Conservation (phyloP, 2,888 invertebrate genomes). For the Mimumesa dahlbomi region DNA sequence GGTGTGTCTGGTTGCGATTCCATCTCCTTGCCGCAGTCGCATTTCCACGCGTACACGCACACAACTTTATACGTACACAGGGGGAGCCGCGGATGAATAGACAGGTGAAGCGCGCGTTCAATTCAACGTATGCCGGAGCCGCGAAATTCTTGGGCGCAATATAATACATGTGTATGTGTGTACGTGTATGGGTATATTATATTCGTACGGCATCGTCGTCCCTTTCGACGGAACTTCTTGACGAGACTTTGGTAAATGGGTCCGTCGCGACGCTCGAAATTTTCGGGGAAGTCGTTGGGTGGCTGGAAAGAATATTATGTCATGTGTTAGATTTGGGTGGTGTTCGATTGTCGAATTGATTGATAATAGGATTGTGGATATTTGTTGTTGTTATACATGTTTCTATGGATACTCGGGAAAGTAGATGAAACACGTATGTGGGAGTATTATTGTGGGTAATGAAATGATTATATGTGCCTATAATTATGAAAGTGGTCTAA, state of each 20-base stretch:
- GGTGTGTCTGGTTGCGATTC: slow-evolving; percentile 11
- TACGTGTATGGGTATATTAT: neutral
- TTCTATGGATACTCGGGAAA: too few relatives aligned
- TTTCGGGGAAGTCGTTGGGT: too few relatives aligned
- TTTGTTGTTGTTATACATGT: too few relatives aligned
- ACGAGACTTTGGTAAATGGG: too few relatives aligned
- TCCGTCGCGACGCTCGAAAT: too few relatives aligned
- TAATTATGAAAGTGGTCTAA: too few relatives aligned
- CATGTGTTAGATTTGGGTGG: too few relatives aligned
- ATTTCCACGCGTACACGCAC: neutral
- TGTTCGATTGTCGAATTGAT: too few relatives aligned
- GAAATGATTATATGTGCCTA: too few relatives aligned
- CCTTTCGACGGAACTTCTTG: neutral
- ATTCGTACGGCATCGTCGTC: neutral
- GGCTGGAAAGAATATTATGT: slow-evolving; percentile 37
- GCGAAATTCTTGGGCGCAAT: neutral
- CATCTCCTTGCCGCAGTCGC: slow-evolving; percentile 14
- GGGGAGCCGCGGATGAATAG: slow-evolving; percentile 7
- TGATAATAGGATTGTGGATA: too few relatives aligned
- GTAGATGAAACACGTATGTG: too few relatives aligned
- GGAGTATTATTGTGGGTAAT: too few relatives aligned
- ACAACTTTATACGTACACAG: neutral
- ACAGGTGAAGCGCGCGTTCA: neutral
- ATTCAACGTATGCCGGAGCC: neutral
- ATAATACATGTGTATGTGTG: neutral